Evolutionary conservation across 2,113 vertebrate species (phyloP).

Genomic region (Mustela lutreola): DNA sequence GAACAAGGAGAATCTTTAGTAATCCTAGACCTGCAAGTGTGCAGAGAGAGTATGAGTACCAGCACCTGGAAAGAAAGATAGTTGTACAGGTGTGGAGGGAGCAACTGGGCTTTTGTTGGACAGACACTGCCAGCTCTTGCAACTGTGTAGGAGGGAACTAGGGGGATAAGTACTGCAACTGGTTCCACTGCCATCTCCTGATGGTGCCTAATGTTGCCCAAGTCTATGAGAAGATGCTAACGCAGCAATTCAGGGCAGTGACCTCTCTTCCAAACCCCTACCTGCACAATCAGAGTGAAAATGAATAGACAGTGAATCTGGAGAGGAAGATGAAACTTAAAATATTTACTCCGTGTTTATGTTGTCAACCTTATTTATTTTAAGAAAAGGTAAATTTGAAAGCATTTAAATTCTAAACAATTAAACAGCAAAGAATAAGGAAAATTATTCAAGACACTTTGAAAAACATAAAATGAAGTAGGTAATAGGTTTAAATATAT

Average conservation of each 20-base stretch:
- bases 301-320: neutral
- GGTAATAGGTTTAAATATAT: neutral
- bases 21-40: neutral
- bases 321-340: neutral
- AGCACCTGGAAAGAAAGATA: neutral
- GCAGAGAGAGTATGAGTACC: neutral
- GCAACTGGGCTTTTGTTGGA: neutral
- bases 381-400: neutral
- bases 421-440: neutral
- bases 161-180: neutral
- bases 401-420: neutral
- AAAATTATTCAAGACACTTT: constrained; percentile 34
- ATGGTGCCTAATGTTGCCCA: neutral
- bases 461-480: neutral
- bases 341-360: neutral
- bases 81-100: neutral
- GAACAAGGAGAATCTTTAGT: neutral
- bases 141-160: neutral
- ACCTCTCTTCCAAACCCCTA: neutral
- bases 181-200: neutral
- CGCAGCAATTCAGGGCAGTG: neutral
- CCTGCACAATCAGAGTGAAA: neutral
- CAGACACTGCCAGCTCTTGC: neutral
- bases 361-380: neutral
- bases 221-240: neutral